Base-by-base conservation (phyloP, 2,113 vertebrate genomes). In the Trochalopteron elliotii region DNA sequence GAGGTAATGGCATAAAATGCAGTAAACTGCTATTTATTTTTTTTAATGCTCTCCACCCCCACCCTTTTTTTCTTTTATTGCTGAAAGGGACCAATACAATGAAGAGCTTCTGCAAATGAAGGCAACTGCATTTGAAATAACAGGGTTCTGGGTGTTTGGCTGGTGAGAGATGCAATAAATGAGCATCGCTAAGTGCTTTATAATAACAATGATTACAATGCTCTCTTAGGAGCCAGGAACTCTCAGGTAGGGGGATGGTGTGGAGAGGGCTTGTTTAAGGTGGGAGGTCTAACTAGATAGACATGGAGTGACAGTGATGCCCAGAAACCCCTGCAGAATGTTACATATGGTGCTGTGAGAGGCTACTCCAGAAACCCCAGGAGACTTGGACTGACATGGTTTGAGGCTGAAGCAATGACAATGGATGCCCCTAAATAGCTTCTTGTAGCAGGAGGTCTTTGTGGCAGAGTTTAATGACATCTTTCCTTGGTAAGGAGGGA, bases 181-280 rank as follows among this genome's bases (percentile, higher is more conserved):
- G 96, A 97, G 75, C 94, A 90, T 96, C 2, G 3, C 90, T 96
- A 97, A 97, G 96, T 97, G 97, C 92, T 97, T 94, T 90, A 87
- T 97, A 97, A 97, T 97, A 96, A 96, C 97, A 94, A 91, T 97
- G 94, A 97, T 97, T 96, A 96, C 78, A 69, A 28, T 9, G 28
- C 68, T 74, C 86, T 96, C 81, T 74, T 71, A 80, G 89, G 82
- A 95, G 90, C 55, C 82, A 94, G 93, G 89, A 93, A 84, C 81
- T 90, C 88, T 82, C 94, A 90, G 93, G 95, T 92, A 78, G 83
- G 78, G 83, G 76, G 83, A 63, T 90, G 50, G 65, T 91, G 53
- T 61, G 83, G 53, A 93, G 40, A 53, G 56, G 53, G 35, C 47
- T 88, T 97, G 92, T 90, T 95, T 91, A 94, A 94, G 71, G 56